These are phyloP conservation scores for Drosophila bipectinata DNA, from an alignment of 1,140 invertebrate genomes.

Conservation along the genomic window DNA sequence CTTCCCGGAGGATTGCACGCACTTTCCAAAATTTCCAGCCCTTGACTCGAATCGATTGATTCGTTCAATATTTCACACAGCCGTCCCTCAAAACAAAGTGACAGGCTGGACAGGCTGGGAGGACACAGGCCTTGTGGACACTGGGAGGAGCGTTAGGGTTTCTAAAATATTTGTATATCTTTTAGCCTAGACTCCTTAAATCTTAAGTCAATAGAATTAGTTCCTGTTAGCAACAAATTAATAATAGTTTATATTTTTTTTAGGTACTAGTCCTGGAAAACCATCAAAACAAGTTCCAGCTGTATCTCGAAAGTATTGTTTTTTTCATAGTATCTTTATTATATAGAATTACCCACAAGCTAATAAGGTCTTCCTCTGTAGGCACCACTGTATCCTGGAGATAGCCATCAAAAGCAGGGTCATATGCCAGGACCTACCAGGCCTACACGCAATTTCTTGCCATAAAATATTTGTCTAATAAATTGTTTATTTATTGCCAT, in stretches of 20 bases:
- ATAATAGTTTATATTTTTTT: no score
- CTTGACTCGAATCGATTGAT: slow-evolving; percentile 25
- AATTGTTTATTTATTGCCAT: slow-evolving; percentile 67
- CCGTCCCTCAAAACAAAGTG: slow-evolving; percentile 25
- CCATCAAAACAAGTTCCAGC: no score
- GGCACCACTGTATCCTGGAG: not conserved
- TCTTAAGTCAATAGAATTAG: no score
- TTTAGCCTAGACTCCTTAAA: no score
- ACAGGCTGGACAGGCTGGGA: slow-evolving; percentile 30
- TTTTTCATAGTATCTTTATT: not conserved
- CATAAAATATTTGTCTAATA: slow-evolving; percentile 48
- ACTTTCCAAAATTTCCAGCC: not conserved
- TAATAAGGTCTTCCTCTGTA: not conserved
- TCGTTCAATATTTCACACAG: slow-evolving; percentile 27
- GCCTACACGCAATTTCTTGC: slow-evolving; percentile 33
- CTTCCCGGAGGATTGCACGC: not conserved
- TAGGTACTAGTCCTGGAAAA: no score
- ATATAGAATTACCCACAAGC: not conserved
- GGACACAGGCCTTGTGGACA: not conserved
- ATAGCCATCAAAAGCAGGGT: slow-evolving; percentile 31
- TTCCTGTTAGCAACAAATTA: no score
- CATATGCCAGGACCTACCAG: slow-evolving; percentile 15
- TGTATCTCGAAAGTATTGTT: not conserved
- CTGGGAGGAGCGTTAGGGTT: no score
- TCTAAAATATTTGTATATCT: not conserved